Conservation (phyloP, 2,888 invertebrate species). For the Plagodis dolabraria region DNA sequence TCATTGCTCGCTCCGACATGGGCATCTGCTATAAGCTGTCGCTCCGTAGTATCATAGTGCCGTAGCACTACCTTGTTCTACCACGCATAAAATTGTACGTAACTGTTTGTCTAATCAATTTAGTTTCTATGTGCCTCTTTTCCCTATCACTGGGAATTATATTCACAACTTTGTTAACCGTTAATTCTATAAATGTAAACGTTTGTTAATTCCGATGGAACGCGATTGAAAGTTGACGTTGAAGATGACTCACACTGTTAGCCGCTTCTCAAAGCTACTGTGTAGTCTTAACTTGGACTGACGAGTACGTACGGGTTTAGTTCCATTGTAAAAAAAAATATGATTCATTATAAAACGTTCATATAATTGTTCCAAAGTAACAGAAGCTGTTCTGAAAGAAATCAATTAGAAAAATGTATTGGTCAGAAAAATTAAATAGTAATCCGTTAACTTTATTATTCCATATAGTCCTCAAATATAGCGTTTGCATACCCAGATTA, state of each 20-base stretch:
- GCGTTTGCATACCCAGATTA: background rate
- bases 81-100: slow-evolving; percentile 17
- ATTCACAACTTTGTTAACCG: slow-evolving; percentile 47
- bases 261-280: slow-evolving; percentile 43
- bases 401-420: too few species aligned
- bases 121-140: slow-evolving; percentile 51
- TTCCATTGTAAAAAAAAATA: slow-evolving; percentile 43
- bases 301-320: slow-evolving; percentile 33
- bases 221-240: slow-evolving; percentile 72
- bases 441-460: slow-evolving; percentile 8
- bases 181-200: slow-evolving; percentile 34
- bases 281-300: slow-evolving; percentile 46
- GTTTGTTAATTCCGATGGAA: too few species aligned
- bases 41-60: slow-evolving; percentile 13
- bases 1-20: too few species aligned
- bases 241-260: slow-evolving; percentile 58
- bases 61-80: slow-evolving; percentile 34
- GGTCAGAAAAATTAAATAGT: too few species aligned
- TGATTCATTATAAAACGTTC: slow-evolving; percentile 25
- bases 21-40: too few species aligned
- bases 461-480: slow-evolving; percentile 14
- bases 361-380: too few species aligned
- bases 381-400: too few species aligned
- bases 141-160: slow-evolving; percentile 45
- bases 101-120: slow-evolving; percentile 63